Evolutionary conservation across 2,113 vertebrate genomes (phyloP).

Genomic region (Isichthys henryi): DNA sequence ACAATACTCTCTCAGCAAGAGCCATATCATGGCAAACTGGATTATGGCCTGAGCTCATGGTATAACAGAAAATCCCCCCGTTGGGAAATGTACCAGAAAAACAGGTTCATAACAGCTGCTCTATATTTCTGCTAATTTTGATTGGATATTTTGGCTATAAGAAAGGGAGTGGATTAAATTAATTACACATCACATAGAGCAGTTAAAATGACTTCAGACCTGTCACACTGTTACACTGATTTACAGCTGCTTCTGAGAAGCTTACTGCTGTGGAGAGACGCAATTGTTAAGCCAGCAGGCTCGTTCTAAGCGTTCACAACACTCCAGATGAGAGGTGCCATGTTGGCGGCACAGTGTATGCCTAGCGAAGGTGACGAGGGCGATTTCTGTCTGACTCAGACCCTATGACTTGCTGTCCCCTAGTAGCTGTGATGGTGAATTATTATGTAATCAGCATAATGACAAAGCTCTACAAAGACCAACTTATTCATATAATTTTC

Average conservation of each 20-base stretch:
- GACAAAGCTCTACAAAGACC: background rate
- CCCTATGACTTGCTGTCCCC: background rate
- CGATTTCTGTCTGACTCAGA: background rate
- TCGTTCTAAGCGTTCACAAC: background rate
- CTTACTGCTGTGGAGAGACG: background rate
- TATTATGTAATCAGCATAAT: background rate
- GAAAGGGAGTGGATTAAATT: background rate
- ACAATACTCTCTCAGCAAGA: background rate
- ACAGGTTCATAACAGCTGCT: background rate
- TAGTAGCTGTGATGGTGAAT: background rate
- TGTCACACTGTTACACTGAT: background rate
- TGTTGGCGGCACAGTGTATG: background rate
- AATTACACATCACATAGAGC: background rate
- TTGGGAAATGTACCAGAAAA: slow-evolving; percentile 1
- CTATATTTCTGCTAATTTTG: background rate
- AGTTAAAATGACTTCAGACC: background rate
- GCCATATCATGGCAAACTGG: background rate
- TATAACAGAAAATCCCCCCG: background rate
- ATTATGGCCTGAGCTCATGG: background rate
- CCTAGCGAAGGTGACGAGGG: background rate
- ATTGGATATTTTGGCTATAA: background rate
- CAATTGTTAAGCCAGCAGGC: background rate
- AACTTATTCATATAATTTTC: background rate
- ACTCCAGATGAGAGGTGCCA: background rate
- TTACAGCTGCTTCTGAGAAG: background rate